Percentiles rank a stretch among this genome's conserved stretches.
Evolutionary conservation across 1,140 invertebrate genomes (phyloP).

Genomic region (Brachionus asplanchnoidis): DNA sequence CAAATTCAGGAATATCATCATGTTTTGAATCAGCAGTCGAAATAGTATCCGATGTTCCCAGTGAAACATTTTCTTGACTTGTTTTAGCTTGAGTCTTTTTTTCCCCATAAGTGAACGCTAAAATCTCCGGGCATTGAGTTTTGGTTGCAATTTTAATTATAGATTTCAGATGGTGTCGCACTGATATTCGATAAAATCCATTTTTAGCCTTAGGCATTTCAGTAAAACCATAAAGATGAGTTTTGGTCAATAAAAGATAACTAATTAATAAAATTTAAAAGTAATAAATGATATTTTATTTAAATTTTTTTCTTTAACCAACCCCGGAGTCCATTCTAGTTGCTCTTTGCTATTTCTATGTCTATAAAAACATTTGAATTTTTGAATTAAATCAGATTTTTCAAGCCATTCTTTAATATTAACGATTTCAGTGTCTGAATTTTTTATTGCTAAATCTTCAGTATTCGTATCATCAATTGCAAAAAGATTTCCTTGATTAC

Average conservation of each 20-base stretch:
- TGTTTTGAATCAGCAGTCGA: background rate
- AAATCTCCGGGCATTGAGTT: constrained; percentile 30
- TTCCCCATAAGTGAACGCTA: constrained; percentile 35
- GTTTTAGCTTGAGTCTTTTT: background rate
- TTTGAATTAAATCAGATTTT: constrained; percentile 73
- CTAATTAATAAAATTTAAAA: constrained; percentile 52
- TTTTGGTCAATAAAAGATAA: constrained; percentile 73
- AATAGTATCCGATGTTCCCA: background rate
- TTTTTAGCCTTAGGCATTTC: background rate
- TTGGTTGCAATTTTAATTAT: constrained; percentile 41
- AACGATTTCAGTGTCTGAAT: constrained; percentile 59
- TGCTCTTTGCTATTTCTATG: constrained; percentile 77
- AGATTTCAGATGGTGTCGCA: constrained; percentile 14
- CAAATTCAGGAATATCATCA: constrained; percentile 14
- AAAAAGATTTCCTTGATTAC: constrained; percentile 84
- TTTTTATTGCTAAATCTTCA: constrained; percentile 49
- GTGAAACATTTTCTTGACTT: background rate
- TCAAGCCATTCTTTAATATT: constrained; percentile 71
- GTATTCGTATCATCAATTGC: constrained; percentile 85
- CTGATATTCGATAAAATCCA: background rate
- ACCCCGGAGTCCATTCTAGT: constrained; percentile 61
- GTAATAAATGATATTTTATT: too few relatives aligned
- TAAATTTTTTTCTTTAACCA: too few relatives aligned
- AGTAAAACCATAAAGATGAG: constrained; percentile 73
- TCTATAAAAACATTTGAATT: constrained; percentile 84